Percentiles rank a stretch among this genome's conserved stretches.
phyloP scores from a whole-genome alignment of 2,113 vertebrate species.

The Pachyramphus minor region DNA sequence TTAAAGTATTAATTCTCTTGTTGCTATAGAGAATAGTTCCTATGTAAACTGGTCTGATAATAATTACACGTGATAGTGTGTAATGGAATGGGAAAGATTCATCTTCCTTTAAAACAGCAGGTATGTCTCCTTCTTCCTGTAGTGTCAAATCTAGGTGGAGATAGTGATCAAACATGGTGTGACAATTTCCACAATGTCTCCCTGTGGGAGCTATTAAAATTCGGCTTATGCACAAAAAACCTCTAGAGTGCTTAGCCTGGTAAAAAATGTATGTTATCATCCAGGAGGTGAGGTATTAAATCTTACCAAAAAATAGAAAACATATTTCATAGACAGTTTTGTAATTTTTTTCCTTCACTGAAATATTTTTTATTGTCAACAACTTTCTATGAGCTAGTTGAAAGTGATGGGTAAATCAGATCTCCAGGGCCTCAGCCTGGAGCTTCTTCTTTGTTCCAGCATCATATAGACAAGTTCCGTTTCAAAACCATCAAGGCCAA shows the following conservation, averaged over 20 bases:
- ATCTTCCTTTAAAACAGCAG: background rate
- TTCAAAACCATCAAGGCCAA: background rate
- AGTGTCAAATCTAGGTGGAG: background rate
- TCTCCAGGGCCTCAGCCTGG: background rate
- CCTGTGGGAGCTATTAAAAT: conserved; percentile 40
- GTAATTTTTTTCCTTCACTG: background rate
- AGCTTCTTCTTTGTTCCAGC: background rate
- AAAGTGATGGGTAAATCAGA: background rate
- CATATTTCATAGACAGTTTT: background rate
- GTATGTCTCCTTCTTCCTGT: background rate
- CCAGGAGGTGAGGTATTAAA: background rate
- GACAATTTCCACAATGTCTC: background rate
- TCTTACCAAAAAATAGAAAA: background rate
- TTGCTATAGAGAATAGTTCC: background rate
- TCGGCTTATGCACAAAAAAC: background rate
- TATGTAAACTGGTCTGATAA: background rate
- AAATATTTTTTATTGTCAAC: background rate
- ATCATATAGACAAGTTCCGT: background rate
- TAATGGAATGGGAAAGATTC: background rate
- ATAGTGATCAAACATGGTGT: conserved; percentile 30
- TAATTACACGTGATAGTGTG: background rate
- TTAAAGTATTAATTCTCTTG: background rate
- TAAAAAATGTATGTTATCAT: background rate
- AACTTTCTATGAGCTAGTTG: background rate
- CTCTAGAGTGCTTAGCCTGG: background rate